These are phyloP conservation scores for Brassicogethes aeneus DNA, from an alignment of 2,888 invertebrate genomes.

Conservation along the genomic window DNA sequence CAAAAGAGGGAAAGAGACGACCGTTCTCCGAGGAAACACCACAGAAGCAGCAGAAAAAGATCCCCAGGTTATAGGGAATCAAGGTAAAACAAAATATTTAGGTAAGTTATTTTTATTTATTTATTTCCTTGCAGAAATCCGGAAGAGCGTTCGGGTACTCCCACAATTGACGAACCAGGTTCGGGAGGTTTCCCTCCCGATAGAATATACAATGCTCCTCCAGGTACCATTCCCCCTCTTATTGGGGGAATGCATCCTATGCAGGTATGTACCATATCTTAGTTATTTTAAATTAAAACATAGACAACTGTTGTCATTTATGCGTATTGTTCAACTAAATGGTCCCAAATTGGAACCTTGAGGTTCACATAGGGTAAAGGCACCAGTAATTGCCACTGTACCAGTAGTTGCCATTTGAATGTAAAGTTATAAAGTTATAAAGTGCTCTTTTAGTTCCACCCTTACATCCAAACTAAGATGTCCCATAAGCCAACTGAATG, in stretches of 20 bases:
- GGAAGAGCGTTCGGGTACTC: constrained; percentile 63
- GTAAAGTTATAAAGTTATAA: no score
- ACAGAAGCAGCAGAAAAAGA: constrained; percentile 11
- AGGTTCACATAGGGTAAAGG: neutral
- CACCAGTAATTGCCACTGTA: no score
- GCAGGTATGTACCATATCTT: constrained; percentile 14
- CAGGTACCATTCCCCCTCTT: constrained; percentile 26
- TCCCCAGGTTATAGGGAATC: constrained; percentile 17
- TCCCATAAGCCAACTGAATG: no score
- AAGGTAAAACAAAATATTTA: constrained; percentile 17
- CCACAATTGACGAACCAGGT: constrained; percentile 55
- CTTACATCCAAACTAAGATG: no score
- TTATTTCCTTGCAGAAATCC: neutral
- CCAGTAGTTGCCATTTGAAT: no score
- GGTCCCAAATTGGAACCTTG: neutral
- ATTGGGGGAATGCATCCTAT: constrained; percentile 24
- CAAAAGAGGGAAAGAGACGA: neutral
- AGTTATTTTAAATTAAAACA: no score
- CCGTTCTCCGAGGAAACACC: constrained; percentile 15
- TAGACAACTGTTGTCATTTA: no score
- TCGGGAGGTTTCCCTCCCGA: constrained; percentile 14
- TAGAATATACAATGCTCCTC: constrained; percentile 12
- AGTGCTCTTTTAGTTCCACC: no score
- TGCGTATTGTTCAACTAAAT: no score
- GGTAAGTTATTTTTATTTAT: neutral